These are phyloP conservation scores for Novumbra hubbsi DNA, from an alignment of 2,797 vertebrate genomes.

Conservation along the genomic window DNA sequence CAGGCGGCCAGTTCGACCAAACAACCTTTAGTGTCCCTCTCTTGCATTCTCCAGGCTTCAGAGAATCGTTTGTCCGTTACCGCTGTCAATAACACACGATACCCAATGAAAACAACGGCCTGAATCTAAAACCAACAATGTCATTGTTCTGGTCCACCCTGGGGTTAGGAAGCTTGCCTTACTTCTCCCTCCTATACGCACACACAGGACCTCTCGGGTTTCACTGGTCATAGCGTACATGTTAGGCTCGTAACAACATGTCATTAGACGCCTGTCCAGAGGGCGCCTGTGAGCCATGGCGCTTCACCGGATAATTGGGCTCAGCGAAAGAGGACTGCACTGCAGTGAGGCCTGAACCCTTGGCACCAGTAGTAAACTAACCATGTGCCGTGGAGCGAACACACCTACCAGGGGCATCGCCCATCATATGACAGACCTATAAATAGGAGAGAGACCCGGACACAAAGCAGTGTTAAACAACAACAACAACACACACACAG, in stretches of 20 bases:
- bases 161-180: not conserved
- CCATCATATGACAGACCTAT: not conserved
- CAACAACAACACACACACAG: not conserved
- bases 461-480: not conserved
- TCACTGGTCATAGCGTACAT: not conserved
- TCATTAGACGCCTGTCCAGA: not conserved
- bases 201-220: not conserved
- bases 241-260: not conserved
- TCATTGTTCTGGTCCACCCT: not conserved
- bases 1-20: conserved; percentile 11
- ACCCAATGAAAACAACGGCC: not conserved
- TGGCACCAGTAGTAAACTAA: not conserved
- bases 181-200: not conserved
- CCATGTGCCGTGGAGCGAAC: not conserved
- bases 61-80: conserved; percentile 21
- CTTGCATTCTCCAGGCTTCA: conserved; percentile 6
- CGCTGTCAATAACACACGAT: not conserved
- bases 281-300: not conserved
- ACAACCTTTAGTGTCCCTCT: conserved; percentile 29
- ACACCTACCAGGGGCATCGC: not conserved
- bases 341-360: no score
- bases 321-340: not conserved
- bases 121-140: not conserved
- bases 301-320: not conserved
- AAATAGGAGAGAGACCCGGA: not conserved